Percentiles rank a stretch among this genome's conserved stretches.
These are phyloP conservation scores for Hippopotamyrus pictus DNA, from an alignment of 2,797 vertebrate species.

Conservation along the genomic window DNA sequence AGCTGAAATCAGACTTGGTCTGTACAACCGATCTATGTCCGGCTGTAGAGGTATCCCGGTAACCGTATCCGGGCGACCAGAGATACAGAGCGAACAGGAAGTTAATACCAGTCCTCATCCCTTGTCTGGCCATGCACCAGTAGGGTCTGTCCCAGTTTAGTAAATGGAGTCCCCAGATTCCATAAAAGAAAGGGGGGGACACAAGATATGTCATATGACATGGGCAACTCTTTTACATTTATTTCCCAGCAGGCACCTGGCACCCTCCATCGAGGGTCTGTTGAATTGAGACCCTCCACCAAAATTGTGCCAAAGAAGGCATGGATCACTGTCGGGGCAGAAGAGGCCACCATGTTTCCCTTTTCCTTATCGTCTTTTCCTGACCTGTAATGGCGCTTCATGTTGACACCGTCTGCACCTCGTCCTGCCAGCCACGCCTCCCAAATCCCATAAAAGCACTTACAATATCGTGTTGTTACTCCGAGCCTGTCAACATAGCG, in stretches of 20 bases:
- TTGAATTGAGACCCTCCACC: background rate
- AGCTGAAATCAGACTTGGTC: background rate
- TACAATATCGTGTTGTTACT: background rate
- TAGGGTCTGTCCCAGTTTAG: constrained; percentile 39
- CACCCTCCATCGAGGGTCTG: constrained; percentile 6
- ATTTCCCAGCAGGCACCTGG: background rate
- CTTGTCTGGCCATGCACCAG: constrained; percentile 32
- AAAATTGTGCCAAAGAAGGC: constrained; percentile 24
- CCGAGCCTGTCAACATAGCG: background rate
- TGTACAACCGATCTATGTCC: background rate
- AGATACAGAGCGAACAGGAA: background rate
- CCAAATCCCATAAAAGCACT: background rate
- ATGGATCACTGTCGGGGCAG: background rate
- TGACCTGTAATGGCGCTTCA: background rate
- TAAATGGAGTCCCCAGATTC: constrained; percentile 20
- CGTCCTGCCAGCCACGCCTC: background rate
- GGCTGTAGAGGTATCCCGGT: background rate
- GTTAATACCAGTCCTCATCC: constrained; percentile 29
- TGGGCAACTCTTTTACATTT: constrained; percentile 20
- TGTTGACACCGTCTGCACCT: background rate
- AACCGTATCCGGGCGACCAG: background rate
- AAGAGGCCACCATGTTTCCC: background rate
- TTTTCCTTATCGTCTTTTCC: background rate
- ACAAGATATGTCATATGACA: constrained; percentile 25
- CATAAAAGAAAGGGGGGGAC: background rate